Evolutionary conservation across 1,140 invertebrate species (phyloP).

Genomic region (Cepaea nemoralis): DNA sequence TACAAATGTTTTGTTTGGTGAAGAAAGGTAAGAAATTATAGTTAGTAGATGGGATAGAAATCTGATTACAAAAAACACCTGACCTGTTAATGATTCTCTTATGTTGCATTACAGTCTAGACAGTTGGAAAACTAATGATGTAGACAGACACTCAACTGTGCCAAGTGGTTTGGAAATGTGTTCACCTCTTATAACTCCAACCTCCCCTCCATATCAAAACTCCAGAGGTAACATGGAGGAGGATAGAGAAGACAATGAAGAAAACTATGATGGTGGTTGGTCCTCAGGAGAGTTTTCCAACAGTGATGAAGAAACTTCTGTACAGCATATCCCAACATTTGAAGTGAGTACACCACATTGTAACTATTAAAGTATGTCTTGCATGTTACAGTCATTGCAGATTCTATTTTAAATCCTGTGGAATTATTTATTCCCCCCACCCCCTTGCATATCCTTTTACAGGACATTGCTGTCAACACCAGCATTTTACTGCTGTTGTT

Average conservation of each 20-base stretch:
- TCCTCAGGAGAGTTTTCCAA: conserved; percentile 71
- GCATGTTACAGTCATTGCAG: no score
- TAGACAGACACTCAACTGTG: conserved; percentile 48
- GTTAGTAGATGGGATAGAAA: no score
- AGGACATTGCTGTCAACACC: no score
- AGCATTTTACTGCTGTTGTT: no score
- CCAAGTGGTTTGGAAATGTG: conserved; percentile 63
- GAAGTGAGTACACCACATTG: conserved; percentile 56
- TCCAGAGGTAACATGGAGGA: conserved; percentile 48
- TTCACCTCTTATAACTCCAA: conserved; percentile 57
- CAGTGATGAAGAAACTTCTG: conserved; percentile 68
- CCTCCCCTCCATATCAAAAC: conserved; percentile 30
- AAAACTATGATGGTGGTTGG: conserved; percentile 70
- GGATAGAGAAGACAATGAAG: conserved; percentile 35
- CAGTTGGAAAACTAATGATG: conserved; percentile 56
- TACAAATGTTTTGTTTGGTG: no score
- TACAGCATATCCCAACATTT: conserved; percentile 55
- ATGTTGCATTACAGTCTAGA: conserved; percentile 20
- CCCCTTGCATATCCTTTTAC: no score
- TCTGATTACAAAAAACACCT: no score
- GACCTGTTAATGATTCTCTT: no score
- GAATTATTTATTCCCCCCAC: no score
- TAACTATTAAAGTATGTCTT: not conserved
- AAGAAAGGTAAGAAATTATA: no score
- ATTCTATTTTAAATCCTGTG: no score